Conservation (phyloP, 1,140 invertebrate genomes). For the Belonocnema kinseyi region DNA sequence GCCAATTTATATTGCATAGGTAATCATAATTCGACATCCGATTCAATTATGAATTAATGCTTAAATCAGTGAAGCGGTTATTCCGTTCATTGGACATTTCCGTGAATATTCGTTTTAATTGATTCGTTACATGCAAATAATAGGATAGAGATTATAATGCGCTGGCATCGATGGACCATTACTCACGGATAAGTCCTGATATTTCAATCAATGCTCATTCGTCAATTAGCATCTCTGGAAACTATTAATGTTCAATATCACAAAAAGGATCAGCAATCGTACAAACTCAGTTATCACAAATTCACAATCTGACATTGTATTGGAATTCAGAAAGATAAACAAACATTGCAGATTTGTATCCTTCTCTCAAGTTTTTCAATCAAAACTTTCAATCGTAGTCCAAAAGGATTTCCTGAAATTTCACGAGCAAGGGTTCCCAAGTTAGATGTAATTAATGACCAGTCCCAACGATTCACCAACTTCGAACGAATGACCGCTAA, state of each 20-base stretch:
- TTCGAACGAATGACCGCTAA: constrained; percentile 5
- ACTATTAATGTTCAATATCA: not conserved
- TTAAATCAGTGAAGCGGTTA: constrained; percentile 18
- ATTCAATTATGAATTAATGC: constrained; percentile 9
- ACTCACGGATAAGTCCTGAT: constrained; percentile 18
- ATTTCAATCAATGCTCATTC: not conserved
- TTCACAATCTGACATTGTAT: not conserved
- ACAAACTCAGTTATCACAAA: not conserved
- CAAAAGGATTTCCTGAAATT: not conserved
- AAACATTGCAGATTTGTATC: too few species aligned
- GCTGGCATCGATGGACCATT: not conserved
- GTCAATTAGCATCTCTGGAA: not conserved
- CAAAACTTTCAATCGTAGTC: not conserved
- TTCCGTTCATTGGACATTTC: constrained; percentile 17
- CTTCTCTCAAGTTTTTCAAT: not conserved
- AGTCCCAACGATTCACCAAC: not conserved
- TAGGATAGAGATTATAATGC: constrained; percentile 15
- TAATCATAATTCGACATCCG: constrained; percentile 1
- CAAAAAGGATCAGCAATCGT: not conserved
- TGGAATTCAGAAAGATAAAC: not conserved
- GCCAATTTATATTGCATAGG: not conserved
- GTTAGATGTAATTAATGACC: not conserved
- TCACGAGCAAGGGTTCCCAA: not conserved
- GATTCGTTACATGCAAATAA: constrained; percentile 17
- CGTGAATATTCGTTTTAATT: constrained; percentile 24